Evolutionary conservation across 2,113 vertebrate genomes (phyloP).

Genomic region (Tragelaphus buxtoni): DNA sequence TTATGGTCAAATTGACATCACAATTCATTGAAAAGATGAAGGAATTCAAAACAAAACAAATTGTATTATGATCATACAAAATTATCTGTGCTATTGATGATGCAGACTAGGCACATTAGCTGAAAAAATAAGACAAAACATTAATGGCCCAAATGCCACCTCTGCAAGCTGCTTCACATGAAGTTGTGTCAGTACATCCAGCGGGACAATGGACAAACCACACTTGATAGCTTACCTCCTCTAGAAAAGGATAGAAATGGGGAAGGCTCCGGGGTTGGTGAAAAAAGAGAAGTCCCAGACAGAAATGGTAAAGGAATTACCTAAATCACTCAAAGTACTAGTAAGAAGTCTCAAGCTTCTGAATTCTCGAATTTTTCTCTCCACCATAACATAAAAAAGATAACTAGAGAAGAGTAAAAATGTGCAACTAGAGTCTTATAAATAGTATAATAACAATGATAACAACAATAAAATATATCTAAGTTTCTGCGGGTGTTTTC

Average conservation of each 20-base stretch:
- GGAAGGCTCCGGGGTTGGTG: background rate
- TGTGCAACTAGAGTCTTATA: background rate
- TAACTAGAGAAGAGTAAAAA: background rate
- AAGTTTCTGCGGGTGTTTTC: background rate
- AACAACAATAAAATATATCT: background rate
- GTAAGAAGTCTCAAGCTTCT: background rate
- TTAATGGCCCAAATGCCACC: background rate
- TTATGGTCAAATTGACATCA: background rate
- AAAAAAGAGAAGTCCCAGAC: background rate
- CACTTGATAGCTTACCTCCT: background rate
- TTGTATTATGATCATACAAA: background rate
- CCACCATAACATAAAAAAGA: background rate
- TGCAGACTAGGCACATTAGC: background rate
- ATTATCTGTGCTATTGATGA: background rate
- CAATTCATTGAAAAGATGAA: background rate
- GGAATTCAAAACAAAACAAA: background rate
- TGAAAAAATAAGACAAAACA: background rate
- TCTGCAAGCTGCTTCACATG: background rate
- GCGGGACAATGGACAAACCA: background rate
- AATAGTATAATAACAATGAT: background rate
- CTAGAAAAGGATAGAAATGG: background rate
- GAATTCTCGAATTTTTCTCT: background rate
- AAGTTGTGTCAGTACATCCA: rapidly evolving
- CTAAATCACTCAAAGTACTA: background rate
- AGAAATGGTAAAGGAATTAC: background rate